Evolutionary conservation across 2,113 vertebrate species (phyloP).

Genomic region (Cyanoderma ruficeps): DNA sequence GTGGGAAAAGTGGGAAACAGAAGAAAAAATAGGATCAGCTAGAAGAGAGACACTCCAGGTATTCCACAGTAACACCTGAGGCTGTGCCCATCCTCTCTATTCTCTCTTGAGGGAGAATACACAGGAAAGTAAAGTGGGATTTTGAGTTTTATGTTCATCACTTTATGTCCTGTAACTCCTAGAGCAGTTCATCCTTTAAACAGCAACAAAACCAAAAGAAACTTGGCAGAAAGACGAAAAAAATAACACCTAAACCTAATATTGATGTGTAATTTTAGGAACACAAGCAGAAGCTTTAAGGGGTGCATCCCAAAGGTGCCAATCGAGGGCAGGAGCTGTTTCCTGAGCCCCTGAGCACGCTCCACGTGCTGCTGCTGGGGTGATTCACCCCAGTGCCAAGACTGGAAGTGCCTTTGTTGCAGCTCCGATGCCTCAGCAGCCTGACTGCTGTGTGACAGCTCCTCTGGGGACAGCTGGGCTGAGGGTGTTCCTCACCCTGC

Average conservation of each 20-base stretch:
- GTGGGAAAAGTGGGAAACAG: not conserved
- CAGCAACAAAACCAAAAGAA: not conserved
- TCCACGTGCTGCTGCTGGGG: not conserved
- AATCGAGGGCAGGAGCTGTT: not conserved
- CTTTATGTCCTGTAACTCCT: not conserved
- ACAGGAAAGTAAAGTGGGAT: not conserved
- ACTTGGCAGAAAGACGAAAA: not conserved
- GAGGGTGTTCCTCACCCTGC: not conserved
- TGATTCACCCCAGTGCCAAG: not conserved
- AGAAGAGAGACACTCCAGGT: not conserved
- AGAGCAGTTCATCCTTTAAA: not conserved
- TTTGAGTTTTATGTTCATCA: not conserved
- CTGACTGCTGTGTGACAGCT: not conserved
- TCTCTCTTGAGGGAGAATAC: not conserved
- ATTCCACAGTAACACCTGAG: not conserved
- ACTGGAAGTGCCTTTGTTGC: not conserved
- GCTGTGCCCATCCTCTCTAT: not conserved
- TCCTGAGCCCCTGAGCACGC: not conserved
- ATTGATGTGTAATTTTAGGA: not conserved
- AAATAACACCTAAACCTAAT: not conserved
- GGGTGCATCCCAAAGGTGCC: not conserved
- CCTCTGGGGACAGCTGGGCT: not conserved
- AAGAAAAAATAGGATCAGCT: not conserved
- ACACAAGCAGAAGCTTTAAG: not conserved
- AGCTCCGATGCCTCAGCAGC: not conserved